Base-by-base conservation (phyloP, 1,140 invertebrate species). In the Ylistrum balloti region DNA sequence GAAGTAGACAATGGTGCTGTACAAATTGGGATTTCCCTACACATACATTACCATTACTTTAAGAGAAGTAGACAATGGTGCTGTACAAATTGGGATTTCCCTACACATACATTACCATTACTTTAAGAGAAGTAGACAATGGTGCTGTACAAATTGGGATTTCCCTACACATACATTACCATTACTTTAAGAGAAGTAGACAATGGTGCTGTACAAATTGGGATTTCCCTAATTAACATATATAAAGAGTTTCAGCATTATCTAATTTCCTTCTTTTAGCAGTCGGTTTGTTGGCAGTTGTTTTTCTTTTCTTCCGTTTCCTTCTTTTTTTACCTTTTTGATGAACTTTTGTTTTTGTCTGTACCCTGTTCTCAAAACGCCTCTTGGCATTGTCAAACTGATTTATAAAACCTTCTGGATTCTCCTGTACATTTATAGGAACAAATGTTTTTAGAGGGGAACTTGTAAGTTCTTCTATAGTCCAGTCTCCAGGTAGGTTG, bases 401-500 rank as follows among this genome's bases (percentile, higher is more conserved):
- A 33, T 34, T 86, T 41, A 74, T 88, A 28, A 90, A 90, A 13
- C 87, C 90, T 33, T 90, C 90, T 33, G 86, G 41, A n/a, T 90
- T 86, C 28, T 86, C 11, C 33, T 90, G 90, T 20, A 34, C 85
- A 87, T 87, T 88, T 20, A 90, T 90, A n/a, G 90, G 90, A 34
- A 90, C 87, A 88, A 88, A 90, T n/a, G 90, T 87, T 86, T 34
- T 88, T 10, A 90, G 85, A 34, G 90, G 90, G 33, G 90, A 90
- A 34, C 88, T 90, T 7, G n/a, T 15, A 13, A 90, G 85, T 86
- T 90, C 90, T 38, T 88, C 90, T 33, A 88, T 45, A 33, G 33
- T 90, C 90, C 90, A 90, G 20, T 87, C 90, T 10, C 90, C 90
- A 33, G 90, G 90, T 45, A 90, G 33, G n/a, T n/a, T 3, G 86